Evolutionary conservation across 1,140 invertebrate species (phyloP).

Genomic region (Atta cephalotes): DNA sequence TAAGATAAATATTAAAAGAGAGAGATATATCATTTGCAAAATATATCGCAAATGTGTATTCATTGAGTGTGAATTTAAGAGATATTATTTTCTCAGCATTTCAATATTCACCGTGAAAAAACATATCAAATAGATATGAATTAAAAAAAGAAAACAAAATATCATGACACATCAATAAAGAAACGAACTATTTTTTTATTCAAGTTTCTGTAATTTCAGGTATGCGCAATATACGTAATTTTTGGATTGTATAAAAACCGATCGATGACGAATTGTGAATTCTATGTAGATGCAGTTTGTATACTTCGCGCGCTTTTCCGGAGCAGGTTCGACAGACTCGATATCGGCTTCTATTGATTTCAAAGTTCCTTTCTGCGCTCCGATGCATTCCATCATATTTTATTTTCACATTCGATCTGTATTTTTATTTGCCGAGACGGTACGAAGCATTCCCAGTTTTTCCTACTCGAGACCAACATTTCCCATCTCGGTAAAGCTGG

Average conservation of each 20-base stretch:
- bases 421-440: slow-evolving; percentile 33
- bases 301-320: slow-evolving; percentile 23
- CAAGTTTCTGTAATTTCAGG: neutral
- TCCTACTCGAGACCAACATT: slow-evolving; percentile 11
- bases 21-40: neutral
- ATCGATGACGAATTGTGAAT: slow-evolving; percentile 40
- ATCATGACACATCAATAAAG: neutral
- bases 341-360: slow-evolving; percentile 53
- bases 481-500: slow-evolving; percentile 42
- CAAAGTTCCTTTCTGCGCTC: slow-evolving; percentile 20
- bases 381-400: slow-evolving; percentile 41
- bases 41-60: neutral
- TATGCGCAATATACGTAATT: neutral
- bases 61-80: neutral
- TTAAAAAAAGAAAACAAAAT: neutral
- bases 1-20: neutral
- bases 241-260: slow-evolving; percentile 14
- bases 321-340: slow-evolving; percentile 16
- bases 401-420: slow-evolving; percentile 48
- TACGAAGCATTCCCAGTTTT: neutral
- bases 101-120: neutral
- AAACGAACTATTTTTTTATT: neutral
- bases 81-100: slow-evolving; percentile 27
- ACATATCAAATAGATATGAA: neutral
- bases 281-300: slow-evolving; percentile 20